A percentile compares a stretch with the other conserved stretches of the same genome.
Conservation (phyloP, 1,140 invertebrate genomes). For the Drosophila paulistorum region DNA sequence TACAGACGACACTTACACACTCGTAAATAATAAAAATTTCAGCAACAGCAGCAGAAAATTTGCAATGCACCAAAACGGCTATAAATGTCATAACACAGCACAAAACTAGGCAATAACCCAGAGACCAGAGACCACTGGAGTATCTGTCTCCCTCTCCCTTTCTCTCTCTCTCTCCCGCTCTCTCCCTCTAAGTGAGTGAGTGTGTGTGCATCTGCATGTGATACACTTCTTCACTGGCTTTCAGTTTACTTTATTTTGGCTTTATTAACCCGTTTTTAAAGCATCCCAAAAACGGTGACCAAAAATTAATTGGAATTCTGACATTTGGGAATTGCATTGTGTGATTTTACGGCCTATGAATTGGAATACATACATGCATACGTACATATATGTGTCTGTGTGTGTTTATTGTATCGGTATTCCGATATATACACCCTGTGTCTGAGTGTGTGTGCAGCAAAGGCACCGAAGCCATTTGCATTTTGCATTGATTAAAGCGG, state of each 20-base stretch:
- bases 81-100: slow-evolving; percentile 54
- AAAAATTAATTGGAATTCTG: slow-evolving; percentile 77
- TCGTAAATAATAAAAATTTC: slow-evolving; percentile 70
- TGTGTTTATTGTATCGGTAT: not conserved
- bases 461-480: slow-evolving; percentile 60
- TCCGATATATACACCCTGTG: not conserved
- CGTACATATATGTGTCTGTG: not conserved
- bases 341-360: slow-evolving; percentile 44
- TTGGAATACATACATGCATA: not conserved
- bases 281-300: slow-evolving; percentile 66
- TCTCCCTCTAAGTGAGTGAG: not conserved
- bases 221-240: not conserved
- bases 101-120: slow-evolving; percentile 46
- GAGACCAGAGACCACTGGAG: slow-evolving; percentile 15
- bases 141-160: not conserved
- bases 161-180: not conserved
- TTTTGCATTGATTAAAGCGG: slow-evolving; percentile 59
- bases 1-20: slow-evolving; percentile 12
- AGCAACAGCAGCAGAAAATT: slow-evolving; percentile 61
- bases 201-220: not conserved
- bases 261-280: slow-evolving; percentile 76
- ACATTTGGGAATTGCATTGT: slow-evolving; percentile 61
- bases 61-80: slow-evolving; percentile 62
- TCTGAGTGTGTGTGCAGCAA: slow-evolving; percentile 25
- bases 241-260: slow-evolving; percentile 71